phyloP scores from a whole-genome alignment of 2,113 vertebrate genomes.

The Dolichallabes microphthalmus region DNA sequence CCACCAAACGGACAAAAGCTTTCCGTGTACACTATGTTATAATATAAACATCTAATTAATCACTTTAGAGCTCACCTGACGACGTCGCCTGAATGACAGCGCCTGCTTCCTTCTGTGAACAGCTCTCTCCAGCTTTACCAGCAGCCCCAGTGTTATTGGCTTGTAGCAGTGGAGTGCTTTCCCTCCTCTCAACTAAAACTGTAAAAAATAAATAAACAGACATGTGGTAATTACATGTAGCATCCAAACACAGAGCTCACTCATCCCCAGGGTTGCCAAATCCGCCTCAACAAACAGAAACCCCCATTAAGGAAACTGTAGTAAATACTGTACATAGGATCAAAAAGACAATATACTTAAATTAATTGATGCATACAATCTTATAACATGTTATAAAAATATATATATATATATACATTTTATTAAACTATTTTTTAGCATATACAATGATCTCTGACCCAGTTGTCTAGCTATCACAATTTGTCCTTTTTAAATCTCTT shows the following conservation, averaged over 20 bases:
- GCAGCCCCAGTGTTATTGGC: background rate
- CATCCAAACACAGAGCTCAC: slow-evolving; percentile 59
- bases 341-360: background rate
- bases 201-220: background rate
- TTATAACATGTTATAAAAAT: too few relatives aligned
- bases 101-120: slow-evolving; percentile 52
- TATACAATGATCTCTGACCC: too few relatives aligned
- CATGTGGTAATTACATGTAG: slow-evolving; percentile 51
- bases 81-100: slow-evolving; percentile 63
- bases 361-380: too few relatives aligned
- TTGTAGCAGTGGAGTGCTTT: too few relatives aligned
- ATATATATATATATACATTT: too few relatives aligned
- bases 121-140: slow-evolving; percentile 62
- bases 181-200: background rate
- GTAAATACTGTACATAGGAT: background rate
- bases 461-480: too few relatives aligned
- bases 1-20: background rate
- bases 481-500: too few relatives aligned
- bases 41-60: background rate
- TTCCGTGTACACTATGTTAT: background rate
- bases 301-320: background rate
- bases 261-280: slow-evolving; percentile 1
- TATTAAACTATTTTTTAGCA: too few relatives aligned
- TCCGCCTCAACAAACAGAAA: background rate
- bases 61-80: slow-evolving; percentile 58